Conservation (phyloP, 2,888 invertebrate genomes). For the Dendrolimus houi region DNA sequence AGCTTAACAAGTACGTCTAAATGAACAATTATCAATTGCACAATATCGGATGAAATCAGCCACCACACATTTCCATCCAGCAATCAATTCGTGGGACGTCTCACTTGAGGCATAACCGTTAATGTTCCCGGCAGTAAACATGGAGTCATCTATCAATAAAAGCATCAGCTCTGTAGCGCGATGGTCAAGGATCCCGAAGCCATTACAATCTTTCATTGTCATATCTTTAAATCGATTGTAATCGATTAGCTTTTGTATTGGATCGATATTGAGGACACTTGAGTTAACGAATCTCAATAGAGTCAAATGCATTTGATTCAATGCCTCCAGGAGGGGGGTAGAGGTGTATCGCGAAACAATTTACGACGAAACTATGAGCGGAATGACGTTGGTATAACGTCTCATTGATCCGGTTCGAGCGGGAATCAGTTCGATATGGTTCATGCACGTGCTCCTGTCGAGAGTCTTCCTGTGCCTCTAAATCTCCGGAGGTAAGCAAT, state of each 20-base stretch:
- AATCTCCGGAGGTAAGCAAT: too few relatives aligned
- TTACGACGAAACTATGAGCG: background rate
- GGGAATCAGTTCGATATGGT: background rate
- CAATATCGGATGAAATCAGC: too few relatives aligned
- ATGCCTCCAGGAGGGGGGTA: background rate
- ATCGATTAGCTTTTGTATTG: constrained; percentile 22
- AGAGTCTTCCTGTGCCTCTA: too few relatives aligned
- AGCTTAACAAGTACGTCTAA: too few relatives aligned
- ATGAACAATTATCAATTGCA: too few relatives aligned
- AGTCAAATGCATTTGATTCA: constrained; percentile 19
- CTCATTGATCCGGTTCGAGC: background rate
- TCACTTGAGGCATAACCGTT: background rate
- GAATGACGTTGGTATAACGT: background rate
- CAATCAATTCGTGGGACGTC: background rate
- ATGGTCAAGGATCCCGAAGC: background rate
- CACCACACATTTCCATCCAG: too few relatives aligned
- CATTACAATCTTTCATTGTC: constrained; percentile 14
- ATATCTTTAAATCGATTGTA: constrained; percentile 19
- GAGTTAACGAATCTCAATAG: constrained; percentile 36
- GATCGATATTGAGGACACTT: constrained; percentile 46
- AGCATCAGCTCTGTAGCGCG: background rate
- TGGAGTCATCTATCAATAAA: background rate
- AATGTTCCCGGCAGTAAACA: background rate
- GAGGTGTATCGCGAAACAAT: background rate
- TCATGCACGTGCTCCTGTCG: too few relatives aligned